These are phyloP conservation scores for Dynastes maya DNA, from an alignment of 2,888 invertebrate species.

Conservation along the genomic window DNA sequence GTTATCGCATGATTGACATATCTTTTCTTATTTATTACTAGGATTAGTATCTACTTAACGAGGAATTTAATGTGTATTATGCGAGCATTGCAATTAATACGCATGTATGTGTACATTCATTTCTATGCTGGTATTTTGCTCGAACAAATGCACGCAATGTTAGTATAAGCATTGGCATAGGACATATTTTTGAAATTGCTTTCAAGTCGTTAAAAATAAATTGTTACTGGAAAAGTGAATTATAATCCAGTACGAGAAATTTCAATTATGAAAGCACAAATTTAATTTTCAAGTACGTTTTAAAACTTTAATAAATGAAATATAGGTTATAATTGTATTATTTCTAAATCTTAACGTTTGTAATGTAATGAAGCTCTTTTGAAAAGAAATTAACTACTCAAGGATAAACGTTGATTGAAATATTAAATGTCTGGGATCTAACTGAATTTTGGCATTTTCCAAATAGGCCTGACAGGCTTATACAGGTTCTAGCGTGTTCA, in stretches of 20 bases:
- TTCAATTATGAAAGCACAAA: neutral
- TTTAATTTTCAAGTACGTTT: neutral
- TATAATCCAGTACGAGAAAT: neutral
- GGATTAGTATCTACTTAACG: neutral
- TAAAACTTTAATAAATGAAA: neutral
- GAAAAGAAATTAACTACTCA: too few relatives aligned
- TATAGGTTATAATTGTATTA: neutral
- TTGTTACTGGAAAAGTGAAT: neutral
- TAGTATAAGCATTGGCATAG: neutral
- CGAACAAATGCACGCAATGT: too few relatives aligned
- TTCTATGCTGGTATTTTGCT: too few relatives aligned
- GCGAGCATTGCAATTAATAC: neutral
- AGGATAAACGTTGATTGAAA: too few relatives aligned
- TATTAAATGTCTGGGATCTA: too few relatives aligned
- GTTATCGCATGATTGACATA: conserved; percentile 16
- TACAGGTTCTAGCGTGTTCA: too few relatives aligned
- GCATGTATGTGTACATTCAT: neutral
- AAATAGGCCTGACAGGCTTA: too few relatives aligned
- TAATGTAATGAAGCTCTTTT: too few relatives aligned
- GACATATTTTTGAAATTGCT: neutral
- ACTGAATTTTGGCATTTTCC: too few relatives aligned
- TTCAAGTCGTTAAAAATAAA: neutral
- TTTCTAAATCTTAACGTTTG: too few relatives aligned
- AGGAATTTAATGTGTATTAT: neutral
- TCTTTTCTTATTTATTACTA: neutral